phyloP scores from a whole-genome alignment of 1,140 invertebrate species.

The Leptinotarsa texana region DNA sequence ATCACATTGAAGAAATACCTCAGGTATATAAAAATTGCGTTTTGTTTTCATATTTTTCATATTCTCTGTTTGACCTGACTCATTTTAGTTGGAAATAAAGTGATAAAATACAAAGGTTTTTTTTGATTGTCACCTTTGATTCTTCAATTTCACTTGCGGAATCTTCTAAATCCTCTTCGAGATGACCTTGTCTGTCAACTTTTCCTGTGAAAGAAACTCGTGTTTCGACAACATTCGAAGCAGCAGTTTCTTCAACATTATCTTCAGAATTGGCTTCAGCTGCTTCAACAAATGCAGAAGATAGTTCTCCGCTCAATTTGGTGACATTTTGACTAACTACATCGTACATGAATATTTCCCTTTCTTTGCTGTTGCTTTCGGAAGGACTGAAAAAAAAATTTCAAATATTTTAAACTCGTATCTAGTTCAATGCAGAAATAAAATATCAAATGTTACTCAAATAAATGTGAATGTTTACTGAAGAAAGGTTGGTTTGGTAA shows the following conservation, averaged over 20 bases:
- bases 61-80: too few relatives aligned
- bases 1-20: too few relatives aligned
- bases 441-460: too few relatives aligned
- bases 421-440: too few relatives aligned
- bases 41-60: too few relatives aligned
- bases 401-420: too few relatives aligned
- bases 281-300: slow-evolving; percentile 79
- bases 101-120: too few relatives aligned
- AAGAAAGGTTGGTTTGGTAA: too few relatives aligned
- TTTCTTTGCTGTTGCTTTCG: slow-evolving; percentile 58
- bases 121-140: slow-evolving; percentile 29
- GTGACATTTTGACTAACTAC: slow-evolving; percentile 68
- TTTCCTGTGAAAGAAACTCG: slow-evolving; percentile 39
- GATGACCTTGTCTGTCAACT: slow-evolving; percentile 22
- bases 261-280: slow-evolving; percentile 66
- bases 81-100: neutral
- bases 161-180: slow-evolving; percentile 33
- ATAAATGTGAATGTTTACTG: too few relatives aligned
- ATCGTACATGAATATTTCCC: slow-evolving; percentile 87
- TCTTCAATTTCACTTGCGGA: slow-evolving; percentile 41
- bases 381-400: slow-evolving; percentile 53
- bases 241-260: slow-evolving; percentile 24
- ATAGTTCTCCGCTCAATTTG: slow-evolving; percentile 74
- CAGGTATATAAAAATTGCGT: too few relatives aligned
- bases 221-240: slow-evolving; percentile 40